Conservation (phyloP, 1,140 invertebrate species). For the Trinorchestia longiramus region DNA sequence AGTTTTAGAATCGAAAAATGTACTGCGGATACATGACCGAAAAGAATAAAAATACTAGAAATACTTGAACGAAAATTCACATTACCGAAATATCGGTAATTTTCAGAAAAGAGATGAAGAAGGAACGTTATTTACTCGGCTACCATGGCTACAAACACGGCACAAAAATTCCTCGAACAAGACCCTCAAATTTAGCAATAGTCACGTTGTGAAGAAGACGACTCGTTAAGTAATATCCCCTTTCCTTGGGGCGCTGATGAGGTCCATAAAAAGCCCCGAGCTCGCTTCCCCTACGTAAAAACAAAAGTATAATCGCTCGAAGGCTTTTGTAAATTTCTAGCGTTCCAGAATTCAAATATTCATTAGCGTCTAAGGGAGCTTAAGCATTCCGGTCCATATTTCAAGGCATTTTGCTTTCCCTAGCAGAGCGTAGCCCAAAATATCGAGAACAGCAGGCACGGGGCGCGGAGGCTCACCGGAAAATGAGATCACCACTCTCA, state of each 20-base stretch:
- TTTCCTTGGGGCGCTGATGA: neutral
- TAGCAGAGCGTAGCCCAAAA: too few species aligned
- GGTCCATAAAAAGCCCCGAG: neutral
- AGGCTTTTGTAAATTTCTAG: neutral
- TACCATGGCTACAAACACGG: neutral
- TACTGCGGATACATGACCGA: neutral
- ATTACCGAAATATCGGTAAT: neutral
- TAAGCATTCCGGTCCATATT: neutral
- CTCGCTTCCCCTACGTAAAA: neutral
- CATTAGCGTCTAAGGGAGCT: neutral
- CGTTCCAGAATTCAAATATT: neutral
- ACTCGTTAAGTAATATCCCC: neutral
- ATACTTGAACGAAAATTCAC: neutral
- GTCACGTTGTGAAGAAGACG: neutral
- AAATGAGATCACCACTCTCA: neutral
- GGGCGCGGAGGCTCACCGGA: neutral
- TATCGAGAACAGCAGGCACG: too few species aligned
- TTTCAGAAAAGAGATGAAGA: neutral
- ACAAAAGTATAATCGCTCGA: neutral
- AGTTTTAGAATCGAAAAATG: neutral
- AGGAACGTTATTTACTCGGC: neutral
- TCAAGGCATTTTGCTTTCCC: neutral
- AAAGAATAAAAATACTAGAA: too few species aligned
- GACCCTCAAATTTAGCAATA: neutral
- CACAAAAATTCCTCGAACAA: neutral